Evolutionary conservation across 2,888 invertebrate genomes (phyloP).

Genomic region (Pterobdella sp.): DNA sequence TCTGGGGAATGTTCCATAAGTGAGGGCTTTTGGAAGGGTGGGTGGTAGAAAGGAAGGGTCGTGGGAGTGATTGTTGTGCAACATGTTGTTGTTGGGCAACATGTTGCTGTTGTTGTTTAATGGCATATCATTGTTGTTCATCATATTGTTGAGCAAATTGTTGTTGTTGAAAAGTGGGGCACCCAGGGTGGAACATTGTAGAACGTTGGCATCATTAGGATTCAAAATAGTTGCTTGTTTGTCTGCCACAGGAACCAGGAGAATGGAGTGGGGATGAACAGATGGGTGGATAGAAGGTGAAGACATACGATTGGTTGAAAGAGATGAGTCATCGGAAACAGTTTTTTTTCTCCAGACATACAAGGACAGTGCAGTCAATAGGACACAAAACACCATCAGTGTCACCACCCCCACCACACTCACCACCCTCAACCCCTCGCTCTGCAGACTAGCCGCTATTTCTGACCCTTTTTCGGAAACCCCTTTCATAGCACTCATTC

Average conservation of each 20-base stretch:
- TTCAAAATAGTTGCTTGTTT: too few species aligned
- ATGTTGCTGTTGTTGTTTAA: not conserved
- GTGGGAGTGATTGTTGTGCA: not conserved
- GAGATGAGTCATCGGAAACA: not conserved
- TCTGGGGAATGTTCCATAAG: too few species aligned
- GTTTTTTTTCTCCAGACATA: not conserved
- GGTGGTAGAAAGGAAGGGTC: not conserved
- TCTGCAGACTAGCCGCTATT: too few species aligned
- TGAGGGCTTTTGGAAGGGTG: too few species aligned
- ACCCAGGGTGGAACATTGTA: too few species aligned
- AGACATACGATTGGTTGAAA: not conserved
- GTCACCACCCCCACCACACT: not conserved
- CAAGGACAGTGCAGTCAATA: not conserved
- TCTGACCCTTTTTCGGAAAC: too few species aligned
- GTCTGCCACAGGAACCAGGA: conserved; percentile 25
- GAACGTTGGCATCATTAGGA: conserved; percentile 18
- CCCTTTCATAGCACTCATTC: too few species aligned
- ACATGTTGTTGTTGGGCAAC: not conserved
- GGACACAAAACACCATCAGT: not conserved
- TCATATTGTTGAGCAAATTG: not conserved
- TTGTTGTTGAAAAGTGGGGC: too few species aligned
- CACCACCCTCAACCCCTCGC: too few species aligned
- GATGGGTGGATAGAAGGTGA: conserved; percentile 1
- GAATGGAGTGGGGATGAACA: conserved; percentile 20
- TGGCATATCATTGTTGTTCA: not conserved